Percentiles rank a stretch among this genome's conserved stretches.
These are phyloP conservation scores for Ptilodon capucinus DNA, from an alignment of 2,888 invertebrate species.

Conservation along the genomic window DNA sequence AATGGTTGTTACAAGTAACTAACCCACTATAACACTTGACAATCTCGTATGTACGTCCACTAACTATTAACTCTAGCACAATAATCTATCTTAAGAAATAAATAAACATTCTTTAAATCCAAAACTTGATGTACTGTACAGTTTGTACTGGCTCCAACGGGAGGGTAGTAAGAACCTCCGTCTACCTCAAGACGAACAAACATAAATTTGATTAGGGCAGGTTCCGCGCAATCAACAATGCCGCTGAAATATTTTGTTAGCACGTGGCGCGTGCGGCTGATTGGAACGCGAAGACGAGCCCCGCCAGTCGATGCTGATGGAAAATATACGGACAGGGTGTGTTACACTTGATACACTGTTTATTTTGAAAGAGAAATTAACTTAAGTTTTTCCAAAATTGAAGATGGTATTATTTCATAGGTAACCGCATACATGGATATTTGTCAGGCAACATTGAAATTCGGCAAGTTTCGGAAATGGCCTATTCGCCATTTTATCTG, in stretches of 20 bases:
- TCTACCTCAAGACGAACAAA: constrained; percentile 70
- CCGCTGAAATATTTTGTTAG: constrained; percentile 52
- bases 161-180: constrained; percentile 27
- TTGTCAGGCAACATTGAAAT: no score
- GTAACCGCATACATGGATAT: no score
- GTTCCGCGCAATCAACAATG: constrained; percentile 71
- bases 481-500: no score
- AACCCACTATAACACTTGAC: no score
- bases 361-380: neutral
- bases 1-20: no score
- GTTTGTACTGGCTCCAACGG: neutral
- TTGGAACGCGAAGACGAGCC: constrained; percentile 13
- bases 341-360: neutral
- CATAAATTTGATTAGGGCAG: constrained; percentile 78
- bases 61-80: no score
- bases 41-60: no score
- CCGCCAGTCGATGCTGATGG: constrained; percentile 5
- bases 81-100: no score
- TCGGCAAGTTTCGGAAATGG: no score
- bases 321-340: neutral
- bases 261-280: constrained; percentile 42
- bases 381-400: neutral
- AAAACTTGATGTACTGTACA: neutral
- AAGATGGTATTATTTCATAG: no score
- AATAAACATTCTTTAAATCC: no score